Evolutionary conservation across 2,113 vertebrate genomes (phyloP).

Genomic region (Pteruthius melanotis): DNA sequence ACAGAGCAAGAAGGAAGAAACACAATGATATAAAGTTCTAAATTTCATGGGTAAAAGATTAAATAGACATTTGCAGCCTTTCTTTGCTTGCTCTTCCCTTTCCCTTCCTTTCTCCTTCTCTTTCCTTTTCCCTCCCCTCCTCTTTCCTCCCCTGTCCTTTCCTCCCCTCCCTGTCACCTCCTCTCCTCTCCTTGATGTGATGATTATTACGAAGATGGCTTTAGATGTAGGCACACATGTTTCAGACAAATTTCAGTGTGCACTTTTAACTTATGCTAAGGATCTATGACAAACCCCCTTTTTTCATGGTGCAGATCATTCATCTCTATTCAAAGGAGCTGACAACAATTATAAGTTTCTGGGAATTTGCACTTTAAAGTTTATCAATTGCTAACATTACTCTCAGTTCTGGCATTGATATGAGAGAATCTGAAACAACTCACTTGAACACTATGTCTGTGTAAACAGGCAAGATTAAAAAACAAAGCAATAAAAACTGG

Average conservation of each 20-base stretch:
- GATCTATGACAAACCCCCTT: accelerated
- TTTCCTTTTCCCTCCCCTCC: neutral
- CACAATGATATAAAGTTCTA: neutral
- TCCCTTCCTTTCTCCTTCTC: neutral
- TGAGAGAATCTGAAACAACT: neutral
- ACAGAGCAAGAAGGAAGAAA: neutral
- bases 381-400: neutral
- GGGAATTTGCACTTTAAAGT: neutral
- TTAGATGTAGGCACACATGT: neutral
- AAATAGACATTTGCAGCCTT: neutral
- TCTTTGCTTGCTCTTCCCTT: neutral
- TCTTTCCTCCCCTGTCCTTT: accelerated
- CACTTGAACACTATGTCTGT: neutral
- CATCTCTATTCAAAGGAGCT: accelerated
- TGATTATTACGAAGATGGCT: neutral
- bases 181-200: neutral
- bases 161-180: accelerated
- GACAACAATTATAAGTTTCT: neutral
- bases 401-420: neutral
- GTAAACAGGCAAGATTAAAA: neutral
- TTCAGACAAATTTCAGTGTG: neutral
- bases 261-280: neutral
- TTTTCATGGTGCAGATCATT: neutral
- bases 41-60: neutral
- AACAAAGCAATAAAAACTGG: neutral